phyloP scores from a whole-genome alignment of 2,888 invertebrate genomes.

The Papilio demoleus region DNA sequence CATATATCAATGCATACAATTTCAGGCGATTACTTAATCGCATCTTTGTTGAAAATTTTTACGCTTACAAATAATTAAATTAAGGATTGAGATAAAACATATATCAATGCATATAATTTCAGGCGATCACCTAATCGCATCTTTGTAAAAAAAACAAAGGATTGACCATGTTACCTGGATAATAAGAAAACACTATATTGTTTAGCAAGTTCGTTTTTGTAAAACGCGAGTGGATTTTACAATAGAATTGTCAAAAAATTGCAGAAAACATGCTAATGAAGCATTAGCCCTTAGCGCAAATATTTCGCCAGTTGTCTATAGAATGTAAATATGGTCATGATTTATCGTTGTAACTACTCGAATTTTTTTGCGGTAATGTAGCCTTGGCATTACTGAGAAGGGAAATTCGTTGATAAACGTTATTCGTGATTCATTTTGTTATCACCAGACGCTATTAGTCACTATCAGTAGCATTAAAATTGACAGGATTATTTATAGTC shows the following conservation, averaged over 20 bases:
- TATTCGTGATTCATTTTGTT: constrained; percentile 11
- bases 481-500: constrained; percentile 11
- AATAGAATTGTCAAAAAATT: neutral
- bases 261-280: constrained; percentile 1
- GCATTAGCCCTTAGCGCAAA: too few relatives aligned
- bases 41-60: neutral
- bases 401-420: neutral
- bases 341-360: too few relatives aligned
- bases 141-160: neutral
- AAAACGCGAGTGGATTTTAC: neutral
- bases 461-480: constrained; percentile 6
- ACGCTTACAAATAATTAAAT: neutral
- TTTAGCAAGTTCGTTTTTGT: too few relatives aligned
- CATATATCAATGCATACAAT: neutral
- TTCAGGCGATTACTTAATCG: neutral
- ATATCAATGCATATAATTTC: neutral
- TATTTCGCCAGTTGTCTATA: too few relatives aligned
- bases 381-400: too few relatives aligned
- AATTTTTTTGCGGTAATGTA: too few relatives aligned
- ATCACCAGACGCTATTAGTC: constrained; percentile 1
- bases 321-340: too few relatives aligned
- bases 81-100: neutral
- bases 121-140: neutral
- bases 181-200: neutral
- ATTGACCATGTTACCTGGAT: neutral